phyloP scores from a whole-genome alignment of 2,797 vertebrate genomes.

The Dicrostonyx torquatus region DNA sequence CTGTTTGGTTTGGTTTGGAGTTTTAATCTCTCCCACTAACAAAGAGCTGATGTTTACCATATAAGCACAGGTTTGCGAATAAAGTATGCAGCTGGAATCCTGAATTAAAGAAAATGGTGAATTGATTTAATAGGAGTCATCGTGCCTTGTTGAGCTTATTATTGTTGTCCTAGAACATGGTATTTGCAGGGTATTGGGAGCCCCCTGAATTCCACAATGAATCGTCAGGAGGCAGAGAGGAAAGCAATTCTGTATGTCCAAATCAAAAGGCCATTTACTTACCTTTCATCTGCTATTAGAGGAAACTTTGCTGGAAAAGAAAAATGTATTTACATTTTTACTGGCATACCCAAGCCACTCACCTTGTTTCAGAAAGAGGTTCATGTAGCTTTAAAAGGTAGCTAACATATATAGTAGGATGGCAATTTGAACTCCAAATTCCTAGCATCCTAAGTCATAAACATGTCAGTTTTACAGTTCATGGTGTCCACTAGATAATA shows the following conservation, averaged over 20 bases:
- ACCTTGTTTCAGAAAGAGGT: conserved; percentile 49
- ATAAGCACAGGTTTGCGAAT: conserved; percentile 45
- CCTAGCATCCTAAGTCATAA: conserved; percentile 10
- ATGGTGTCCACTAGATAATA: not conserved
- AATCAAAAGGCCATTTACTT: conserved; percentile 47
- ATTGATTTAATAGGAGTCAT: conserved; percentile 16
- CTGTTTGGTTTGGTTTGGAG: not conserved
- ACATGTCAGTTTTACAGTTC: conserved; percentile 5
- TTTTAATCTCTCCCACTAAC: not conserved
- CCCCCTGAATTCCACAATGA: conserved; percentile 7
- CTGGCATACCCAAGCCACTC: not conserved
- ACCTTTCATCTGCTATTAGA: conserved; percentile 36
- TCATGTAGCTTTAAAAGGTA: conserved; percentile 20
- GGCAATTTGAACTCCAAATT: conserved; percentile 28
- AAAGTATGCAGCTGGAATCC: not conserved
- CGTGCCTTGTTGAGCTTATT: not conserved
- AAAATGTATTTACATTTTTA: conserved; percentile 25
- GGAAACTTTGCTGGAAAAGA: conserved; percentile 40
- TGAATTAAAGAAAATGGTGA: conserved; percentile 44
- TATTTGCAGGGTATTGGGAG: conserved; percentile 16
- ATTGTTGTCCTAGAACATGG: conserved; percentile 29
- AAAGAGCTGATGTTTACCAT: not conserved
- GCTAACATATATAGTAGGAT: not conserved
- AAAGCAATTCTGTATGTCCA: conserved; percentile 31
- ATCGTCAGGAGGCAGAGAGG: conserved; percentile 26